Conservation (phyloP, 2,888 invertebrate genomes). For the Drosophila helvetica region DNA sequence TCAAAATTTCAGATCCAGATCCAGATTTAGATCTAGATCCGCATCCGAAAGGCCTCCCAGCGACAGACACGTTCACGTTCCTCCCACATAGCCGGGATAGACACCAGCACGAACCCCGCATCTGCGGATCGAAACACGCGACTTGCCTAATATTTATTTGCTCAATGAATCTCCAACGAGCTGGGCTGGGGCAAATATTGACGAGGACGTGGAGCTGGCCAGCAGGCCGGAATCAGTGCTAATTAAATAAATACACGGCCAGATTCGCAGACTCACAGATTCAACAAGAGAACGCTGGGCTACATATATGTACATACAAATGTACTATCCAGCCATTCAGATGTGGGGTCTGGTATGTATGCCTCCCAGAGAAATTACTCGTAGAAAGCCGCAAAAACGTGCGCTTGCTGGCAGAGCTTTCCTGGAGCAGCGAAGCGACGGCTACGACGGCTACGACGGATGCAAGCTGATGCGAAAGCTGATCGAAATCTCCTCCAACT, state of each 20-base stretch:
- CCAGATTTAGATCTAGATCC: too few relatives aligned
- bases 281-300: slow-evolving; percentile 6
- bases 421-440: too few relatives aligned
- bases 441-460: too few relatives aligned
- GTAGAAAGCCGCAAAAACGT: not conserved
- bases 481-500: too few relatives aligned
- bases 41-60: too few relatives aligned
- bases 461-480: too few relatives aligned
- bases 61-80: too few relatives aligned
- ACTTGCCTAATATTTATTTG: slow-evolving; percentile 66
- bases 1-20: too few relatives aligned
- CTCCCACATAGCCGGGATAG: too few relatives aligned
- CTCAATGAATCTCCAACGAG: slow-evolving; percentile 42
- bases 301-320: not conserved
- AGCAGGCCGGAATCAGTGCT: slow-evolving; percentile 54
- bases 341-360: not conserved
- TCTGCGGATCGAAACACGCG: slow-evolving; percentile 52
- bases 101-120: too few relatives aligned
- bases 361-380: not conserved
- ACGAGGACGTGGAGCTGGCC: slow-evolving; percentile 32
- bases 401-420: too few relatives aligned
- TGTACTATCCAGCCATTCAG: not conserved
- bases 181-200: slow-evolving; percentile 51
- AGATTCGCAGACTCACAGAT: slow-evolving; percentile 11
- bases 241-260: slow-evolving; percentile 62